A percentile compares a stretch with the other conserved stretches of the same genome.
phyloP scores from a whole-genome alignment of 2,113 vertebrate genomes.

The Psettodes erumei region DNA sequence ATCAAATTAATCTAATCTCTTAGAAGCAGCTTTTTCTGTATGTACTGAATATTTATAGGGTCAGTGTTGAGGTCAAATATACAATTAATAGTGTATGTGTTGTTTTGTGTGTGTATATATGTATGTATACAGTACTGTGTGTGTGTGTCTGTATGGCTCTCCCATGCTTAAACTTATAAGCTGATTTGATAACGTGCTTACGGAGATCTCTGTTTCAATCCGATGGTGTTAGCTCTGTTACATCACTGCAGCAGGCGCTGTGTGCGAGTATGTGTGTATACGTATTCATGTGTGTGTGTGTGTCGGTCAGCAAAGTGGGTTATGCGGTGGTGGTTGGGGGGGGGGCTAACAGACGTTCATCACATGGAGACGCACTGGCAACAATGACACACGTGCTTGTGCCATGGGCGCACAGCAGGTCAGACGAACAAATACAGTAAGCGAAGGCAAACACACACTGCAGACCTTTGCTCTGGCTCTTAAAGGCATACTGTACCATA shows the following conservation, averaged over 20 bases:
- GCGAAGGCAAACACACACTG: conserved; percentile 41
- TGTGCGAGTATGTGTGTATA: background rate
- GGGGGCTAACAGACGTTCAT: conserved; percentile 47
- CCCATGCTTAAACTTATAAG: conserved; percentile 71
- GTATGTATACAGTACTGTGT: conserved; percentile 9
- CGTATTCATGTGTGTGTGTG: conserved; percentile 1
- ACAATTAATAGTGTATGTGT: background rate
- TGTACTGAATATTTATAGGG: conserved; percentile 3
- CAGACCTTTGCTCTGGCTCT: conserved; percentile 39
- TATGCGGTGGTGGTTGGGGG: background rate
- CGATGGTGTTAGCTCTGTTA: conserved; percentile 72
- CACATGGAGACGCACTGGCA: conserved; percentile 63
- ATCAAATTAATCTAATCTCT: background rate
- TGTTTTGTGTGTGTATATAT: conserved; percentile 17
- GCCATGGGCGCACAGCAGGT: conserved; percentile 45
- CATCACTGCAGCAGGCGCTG: conserved; percentile 68
- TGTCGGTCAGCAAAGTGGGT: conserved; percentile 9
- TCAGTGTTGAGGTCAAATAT: conserved; percentile 4
- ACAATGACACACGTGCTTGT: conserved; percentile 70
- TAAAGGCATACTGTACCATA: conserved; percentile 39
- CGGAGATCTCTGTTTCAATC: conserved; percentile 77
- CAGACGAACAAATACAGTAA: conserved; percentile 39
- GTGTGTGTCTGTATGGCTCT: conserved; percentile 36
- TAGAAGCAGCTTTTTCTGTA: conserved; percentile 5
- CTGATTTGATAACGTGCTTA: conserved; percentile 81